phyloP scores from a whole-genome alignment of 2,113 vertebrate species.

The Dendropsophus ebraccatus region DNA sequence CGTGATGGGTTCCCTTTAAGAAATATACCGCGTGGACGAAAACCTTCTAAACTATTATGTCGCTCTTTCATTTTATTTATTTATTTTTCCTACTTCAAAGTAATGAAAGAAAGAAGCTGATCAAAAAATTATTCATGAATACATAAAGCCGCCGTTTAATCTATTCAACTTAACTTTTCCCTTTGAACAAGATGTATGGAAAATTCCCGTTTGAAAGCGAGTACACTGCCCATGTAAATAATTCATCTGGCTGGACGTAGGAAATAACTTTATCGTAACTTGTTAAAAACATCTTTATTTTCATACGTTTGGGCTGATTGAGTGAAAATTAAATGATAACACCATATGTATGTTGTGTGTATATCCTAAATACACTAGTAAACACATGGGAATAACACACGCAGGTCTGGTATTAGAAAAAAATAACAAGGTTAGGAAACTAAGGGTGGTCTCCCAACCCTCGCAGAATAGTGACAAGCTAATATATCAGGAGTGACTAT shows the following conservation, averaged over 20 bases:
- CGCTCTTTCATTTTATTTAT: neutral
- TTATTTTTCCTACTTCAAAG: slow-evolving; percentile 11
- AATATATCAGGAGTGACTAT: too few relatives aligned
- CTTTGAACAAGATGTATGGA: slow-evolving; percentile 5
- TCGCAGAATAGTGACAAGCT: too few relatives aligned
- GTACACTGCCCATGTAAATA: neutral
- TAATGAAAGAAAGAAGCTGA: slow-evolving; percentile 1
- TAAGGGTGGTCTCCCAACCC: too few relatives aligned
- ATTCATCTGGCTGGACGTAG: neutral
- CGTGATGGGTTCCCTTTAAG: neutral
- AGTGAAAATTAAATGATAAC: neutral
- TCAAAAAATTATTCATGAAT: slow-evolving; percentile 9
- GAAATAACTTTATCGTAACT: neutral
- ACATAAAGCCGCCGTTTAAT: neutral
- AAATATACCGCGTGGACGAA: neutral
- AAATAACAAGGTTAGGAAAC: too few relatives aligned
- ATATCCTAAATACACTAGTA: neutral
- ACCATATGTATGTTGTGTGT: neutral
- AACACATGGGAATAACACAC: neutral
- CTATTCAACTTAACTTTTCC: neutral
- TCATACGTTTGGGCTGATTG: neutral
- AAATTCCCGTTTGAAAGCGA: neutral
- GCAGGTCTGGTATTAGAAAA: too few relatives aligned
- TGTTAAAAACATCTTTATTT: neutral
- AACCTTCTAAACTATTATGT: neutral